Conservation (phyloP, 2,888 invertebrate species). For the Tortricodes alternella region DNA sequence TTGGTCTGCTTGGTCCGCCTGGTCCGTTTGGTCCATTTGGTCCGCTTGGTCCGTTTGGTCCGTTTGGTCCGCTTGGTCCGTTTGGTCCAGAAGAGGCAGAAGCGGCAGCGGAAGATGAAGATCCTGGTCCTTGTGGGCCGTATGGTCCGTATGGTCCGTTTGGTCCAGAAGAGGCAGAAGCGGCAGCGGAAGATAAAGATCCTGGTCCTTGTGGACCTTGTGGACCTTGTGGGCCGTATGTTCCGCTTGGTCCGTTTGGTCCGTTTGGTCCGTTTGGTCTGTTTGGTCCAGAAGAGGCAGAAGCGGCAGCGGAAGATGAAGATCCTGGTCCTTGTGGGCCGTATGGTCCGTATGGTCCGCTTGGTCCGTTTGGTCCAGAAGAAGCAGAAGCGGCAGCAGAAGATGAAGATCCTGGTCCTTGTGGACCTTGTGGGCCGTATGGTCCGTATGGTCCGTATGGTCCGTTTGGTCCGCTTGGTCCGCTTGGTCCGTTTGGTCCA, state of each 20-base stretch:
- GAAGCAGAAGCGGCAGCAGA: background rate
- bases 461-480: conserved; percentile 23
- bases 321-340: conserved; percentile 1
- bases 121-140: conserved; percentile 8
- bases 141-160: background rate
- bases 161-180: conserved; percentile 29
- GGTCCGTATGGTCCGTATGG: conserved; percentile 27
- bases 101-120: conserved; percentile 25
- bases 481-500: conserved; percentile 5
- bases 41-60: conserved; percentile 8
- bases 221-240: conserved; percentile 13
- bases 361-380: conserved; percentile 6
- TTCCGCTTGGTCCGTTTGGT: conserved; percentile 25
- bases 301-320: background rate
- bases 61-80: conserved; percentile 5
- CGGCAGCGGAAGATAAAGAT: conserved; percentile 9
- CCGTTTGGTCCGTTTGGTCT: conserved; percentile 26
- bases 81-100: conserved; percentile 14
- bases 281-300: background rate
- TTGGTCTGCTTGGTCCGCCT: background rate
- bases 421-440: conserved; percentile 19
- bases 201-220: conserved; percentile 1
- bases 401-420: conserved; percentile 13
- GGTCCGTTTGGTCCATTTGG: background rate
- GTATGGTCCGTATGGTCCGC: conserved; percentile 3